Evolutionary conservation across 2,888 invertebrate species (phyloP).

Genomic region (Seira sanloemensis): DNA sequence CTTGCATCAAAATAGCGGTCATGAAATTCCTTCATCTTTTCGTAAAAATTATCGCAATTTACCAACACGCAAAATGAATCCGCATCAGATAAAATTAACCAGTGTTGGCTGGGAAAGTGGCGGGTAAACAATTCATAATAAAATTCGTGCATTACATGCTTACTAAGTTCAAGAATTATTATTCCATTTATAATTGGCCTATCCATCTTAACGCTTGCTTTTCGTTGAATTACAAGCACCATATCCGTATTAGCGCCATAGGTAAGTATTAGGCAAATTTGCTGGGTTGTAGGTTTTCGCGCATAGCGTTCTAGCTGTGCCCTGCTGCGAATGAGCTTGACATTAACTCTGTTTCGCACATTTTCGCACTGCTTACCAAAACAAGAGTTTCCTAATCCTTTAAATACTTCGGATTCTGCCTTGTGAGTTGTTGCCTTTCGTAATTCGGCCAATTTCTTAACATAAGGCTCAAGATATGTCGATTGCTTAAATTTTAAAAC

Average conservation of each 20-base stretch:
- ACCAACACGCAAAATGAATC: not conserved
- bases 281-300: constrained; percentile 7
- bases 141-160: not conserved
- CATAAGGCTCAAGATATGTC: not conserved
- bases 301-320: not conserved
- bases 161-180: not conserved
- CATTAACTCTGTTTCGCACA: not conserved
- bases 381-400: not conserved
- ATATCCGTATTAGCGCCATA: not conserved
- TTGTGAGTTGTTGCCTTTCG: not conserved
- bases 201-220: not conserved
- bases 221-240: not conserved
- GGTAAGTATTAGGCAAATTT: not conserved
- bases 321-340: not conserved
- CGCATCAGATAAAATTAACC: not conserved
- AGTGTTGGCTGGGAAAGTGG: not conserved
- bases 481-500: constrained; percentile 1
- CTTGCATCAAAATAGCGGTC: not conserved
- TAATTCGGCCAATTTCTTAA: not conserved
- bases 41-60: not conserved
- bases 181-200: not conserved
- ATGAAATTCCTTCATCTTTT: not conserved
- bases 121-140: not conserved
- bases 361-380: constrained; percentile 20
- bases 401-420: constrained; percentile 10